Evolutionary conservation across 2,113 vertebrate species (phyloP), one percentile per base, ranked within the genome.

Genomic region (Struthidea cinerea): DNA sequence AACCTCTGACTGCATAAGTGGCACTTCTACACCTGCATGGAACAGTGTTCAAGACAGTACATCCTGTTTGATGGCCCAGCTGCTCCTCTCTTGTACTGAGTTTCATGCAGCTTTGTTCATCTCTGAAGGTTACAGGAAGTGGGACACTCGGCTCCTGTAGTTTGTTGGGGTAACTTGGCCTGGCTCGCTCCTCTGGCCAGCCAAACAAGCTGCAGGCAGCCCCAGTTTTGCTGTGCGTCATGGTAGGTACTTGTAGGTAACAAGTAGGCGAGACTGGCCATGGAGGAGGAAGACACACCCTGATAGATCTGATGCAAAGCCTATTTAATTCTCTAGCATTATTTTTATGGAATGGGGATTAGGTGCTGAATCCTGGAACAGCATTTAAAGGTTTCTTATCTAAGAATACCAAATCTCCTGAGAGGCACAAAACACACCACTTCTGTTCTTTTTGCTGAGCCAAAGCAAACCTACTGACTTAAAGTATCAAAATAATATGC

Each of bases 261-360:
- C 3, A 61, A 80, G 78, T 47, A 65, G 75, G 64, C 42, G 67
- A 74, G 55, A n/a, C 47, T 63, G 50, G 52, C 87, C 10, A 3
- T 7, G 47, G 92, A 86, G 28, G 33, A 41, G 49, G 79, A 76
- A 63, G 83, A 63, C 90, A 88, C 93, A 42, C 90, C 71, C 85
- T 73, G 59, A 53, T 6, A 68, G 89, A 60, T 70, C 83, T 95
- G 68, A 87, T 96, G 84, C 49, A 89, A 92, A 87, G 69, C 44
- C 71, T 78, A 23, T 74, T 96, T 86, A 92, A 86, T 77, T 80
- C 30, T 49, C 47, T 75, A 23, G 83, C 92, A 83, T 70, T 87
- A 70, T 84, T 94, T 90, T 92, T 59, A 78, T 94, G 94, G 83
- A 88, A 94, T 81, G 82, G 81, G 49, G 63, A 80, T 90, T 90